phyloP scores from a whole-genome alignment of 1,140 invertebrate species.

The Penaeus vannamei region DNA sequence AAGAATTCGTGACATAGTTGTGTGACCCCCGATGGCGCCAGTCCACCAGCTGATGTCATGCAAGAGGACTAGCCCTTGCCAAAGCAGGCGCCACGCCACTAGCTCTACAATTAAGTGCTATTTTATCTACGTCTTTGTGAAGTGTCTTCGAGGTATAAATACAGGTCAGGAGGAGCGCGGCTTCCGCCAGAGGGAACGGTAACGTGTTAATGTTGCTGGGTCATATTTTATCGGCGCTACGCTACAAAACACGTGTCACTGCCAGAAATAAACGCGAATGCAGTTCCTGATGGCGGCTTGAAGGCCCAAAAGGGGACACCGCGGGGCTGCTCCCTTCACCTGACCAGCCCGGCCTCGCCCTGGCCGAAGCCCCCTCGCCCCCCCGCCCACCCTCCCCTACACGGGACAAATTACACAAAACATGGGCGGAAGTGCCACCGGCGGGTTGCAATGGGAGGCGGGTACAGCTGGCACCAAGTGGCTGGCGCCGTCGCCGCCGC shows the following conservation, averaged over 20 bases:
- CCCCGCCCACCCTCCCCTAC: background rate
- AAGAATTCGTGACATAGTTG: conserved; percentile 38
- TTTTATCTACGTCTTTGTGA: conserved; percentile 20
- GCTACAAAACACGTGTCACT: conserved; percentile 58
- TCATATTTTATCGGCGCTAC: conserved; percentile 6
- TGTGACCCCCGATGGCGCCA: conserved; percentile 62
- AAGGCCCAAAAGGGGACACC: background rate
- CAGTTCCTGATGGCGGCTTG: conserved; percentile 30
- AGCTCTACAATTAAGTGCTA: conserved; percentile 3
- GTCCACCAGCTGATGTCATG: conserved; percentile 57
- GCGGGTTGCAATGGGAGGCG: conserved; percentile 32
- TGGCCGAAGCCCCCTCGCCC: background rate
- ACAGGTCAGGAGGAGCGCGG: background rate
- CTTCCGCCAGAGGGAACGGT: background rate
- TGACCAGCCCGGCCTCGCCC: conserved; percentile 25
- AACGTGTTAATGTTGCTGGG: background rate
- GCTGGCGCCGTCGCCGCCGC: conserved; percentile 9
- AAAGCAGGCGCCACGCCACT: conserved; percentile 42
- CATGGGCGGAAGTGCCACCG: conserved; percentile 56
- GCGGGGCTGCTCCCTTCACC: conserved; percentile 21
- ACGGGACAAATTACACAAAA: conserved; percentile 38
- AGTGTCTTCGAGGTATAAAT: background rate
- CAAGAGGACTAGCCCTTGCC: conserved; percentile 37
- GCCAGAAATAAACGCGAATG: conserved; percentile 59
- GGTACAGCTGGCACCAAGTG: conserved; percentile 49